Conservation (phyloP, 2,113 vertebrate genomes). For the Cyanoliseus patagonus region DNA sequence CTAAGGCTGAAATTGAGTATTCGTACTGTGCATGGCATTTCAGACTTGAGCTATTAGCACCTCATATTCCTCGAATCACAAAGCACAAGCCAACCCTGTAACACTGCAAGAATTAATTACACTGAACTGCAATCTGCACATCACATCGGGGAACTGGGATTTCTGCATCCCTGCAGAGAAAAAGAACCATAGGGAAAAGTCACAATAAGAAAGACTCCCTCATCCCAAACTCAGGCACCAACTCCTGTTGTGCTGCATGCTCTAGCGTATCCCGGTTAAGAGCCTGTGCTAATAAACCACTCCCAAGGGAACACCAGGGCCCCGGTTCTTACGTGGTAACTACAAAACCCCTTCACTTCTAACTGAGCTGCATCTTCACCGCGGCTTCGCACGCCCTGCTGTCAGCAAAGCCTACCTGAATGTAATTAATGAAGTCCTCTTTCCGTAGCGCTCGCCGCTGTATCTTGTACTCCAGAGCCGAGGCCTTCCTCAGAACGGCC, state of each 20-base stretch:
- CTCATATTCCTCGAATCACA: rapidly evolving
- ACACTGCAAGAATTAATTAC: neutral
- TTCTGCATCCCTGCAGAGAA: neutral
- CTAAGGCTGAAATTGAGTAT: neutral
- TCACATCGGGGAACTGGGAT: neutral
- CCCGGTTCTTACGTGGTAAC: rapidly evolving
- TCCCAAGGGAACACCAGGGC: rapidly evolving
- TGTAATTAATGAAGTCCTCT: constrained; percentile 89
- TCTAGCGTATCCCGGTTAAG: rapidly evolving
- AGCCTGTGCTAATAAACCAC: rapidly evolving
- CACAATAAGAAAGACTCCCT: too few relatives aligned
- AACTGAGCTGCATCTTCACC: rapidly evolving
- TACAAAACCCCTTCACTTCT: rapidly evolving
- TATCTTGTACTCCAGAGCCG: constrained; percentile 93
- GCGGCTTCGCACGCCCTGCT: rapidly evolving
- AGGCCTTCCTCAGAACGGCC: constrained; percentile 87
- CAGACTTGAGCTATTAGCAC: neutral
- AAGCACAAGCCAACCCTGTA: neutral
- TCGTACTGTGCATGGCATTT: rapidly evolving
- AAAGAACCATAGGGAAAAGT: neutral
- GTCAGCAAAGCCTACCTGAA: constrained; percentile 77
- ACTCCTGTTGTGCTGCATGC: rapidly evolving
- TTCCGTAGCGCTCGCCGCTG: constrained; percentile 85
- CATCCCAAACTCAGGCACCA: neutral
- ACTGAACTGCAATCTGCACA: neutral